A percentile compares a stretch with the other conserved stretches of the same genome.
Evolutionary conservation across 2,113 vertebrate species (phyloP).

Genomic region (Rhodinocichla rosea): DNA sequence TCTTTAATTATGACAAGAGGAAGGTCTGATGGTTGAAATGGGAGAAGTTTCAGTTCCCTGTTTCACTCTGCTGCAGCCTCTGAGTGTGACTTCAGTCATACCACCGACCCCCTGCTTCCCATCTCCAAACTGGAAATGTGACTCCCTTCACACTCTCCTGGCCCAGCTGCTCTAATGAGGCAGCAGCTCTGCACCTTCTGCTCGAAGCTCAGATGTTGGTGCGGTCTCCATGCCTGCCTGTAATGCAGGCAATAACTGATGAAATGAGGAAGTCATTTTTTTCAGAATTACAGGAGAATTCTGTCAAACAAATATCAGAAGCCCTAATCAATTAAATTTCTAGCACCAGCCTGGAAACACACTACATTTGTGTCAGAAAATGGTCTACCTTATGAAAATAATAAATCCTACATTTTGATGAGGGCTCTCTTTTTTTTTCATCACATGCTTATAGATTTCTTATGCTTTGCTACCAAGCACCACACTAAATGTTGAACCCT

Average conservation of each 20-base stretch:
- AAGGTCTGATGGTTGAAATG: neutral
- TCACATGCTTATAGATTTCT: neutral
- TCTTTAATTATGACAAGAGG: neutral
- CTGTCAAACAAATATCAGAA: conserved; percentile 1
- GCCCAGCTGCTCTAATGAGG: neutral
- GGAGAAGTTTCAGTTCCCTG: neutral
- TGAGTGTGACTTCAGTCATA: neutral
- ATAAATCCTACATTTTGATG: conserved; percentile 51
- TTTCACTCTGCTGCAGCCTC: neutral
- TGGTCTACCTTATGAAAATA: conserved; percentile 51
- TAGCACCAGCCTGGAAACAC: neutral
- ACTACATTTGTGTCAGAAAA: neutral
- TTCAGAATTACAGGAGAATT: conserved; percentile 6
- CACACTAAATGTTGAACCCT: neutral
- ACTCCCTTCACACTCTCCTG: neutral
- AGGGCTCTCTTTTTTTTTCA: neutral
- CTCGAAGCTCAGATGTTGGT: neutral
- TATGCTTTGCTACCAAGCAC: neutral
- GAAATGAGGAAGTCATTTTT: neutral
- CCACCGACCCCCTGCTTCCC: neutral
- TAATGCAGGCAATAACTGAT: neutral
- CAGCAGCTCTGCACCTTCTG: neutral
- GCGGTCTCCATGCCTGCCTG: neutral
- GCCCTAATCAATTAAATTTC: conserved; percentile 22
- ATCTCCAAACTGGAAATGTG: neutral